Evolutionary conservation across 2,113 vertebrate genomes (phyloP).

Genomic region (Noctilio leporinus): DNA sequence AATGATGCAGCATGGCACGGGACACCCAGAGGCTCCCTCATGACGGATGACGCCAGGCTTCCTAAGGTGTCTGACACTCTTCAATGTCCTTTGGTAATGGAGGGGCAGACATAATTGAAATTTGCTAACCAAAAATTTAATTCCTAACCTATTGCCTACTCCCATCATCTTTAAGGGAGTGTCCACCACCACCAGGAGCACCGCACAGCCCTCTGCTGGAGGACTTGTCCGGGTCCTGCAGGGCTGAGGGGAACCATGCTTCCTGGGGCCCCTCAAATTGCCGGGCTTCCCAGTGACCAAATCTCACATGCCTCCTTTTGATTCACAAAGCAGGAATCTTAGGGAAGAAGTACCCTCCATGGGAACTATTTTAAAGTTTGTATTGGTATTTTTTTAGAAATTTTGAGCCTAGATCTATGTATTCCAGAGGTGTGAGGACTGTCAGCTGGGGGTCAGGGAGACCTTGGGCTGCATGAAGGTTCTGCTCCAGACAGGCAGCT

Average conservation of each 20-base stretch:
- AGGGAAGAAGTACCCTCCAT: not conserved
- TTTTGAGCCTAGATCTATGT: not conserved
- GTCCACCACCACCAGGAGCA: not conserved
- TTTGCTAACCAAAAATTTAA: not conserved
- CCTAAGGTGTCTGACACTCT: not conserved
- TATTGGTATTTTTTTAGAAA: not conserved
- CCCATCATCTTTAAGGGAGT: not conserved
- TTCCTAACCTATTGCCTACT: not conserved
- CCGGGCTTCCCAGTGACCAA: not conserved
- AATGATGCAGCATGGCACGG: accelerated
- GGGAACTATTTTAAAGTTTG: not conserved
- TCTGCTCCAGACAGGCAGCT: not conserved
- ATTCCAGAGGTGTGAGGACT: not conserved
- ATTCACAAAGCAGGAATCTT: not conserved
- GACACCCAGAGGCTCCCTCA: too few species aligned
- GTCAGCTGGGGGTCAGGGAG: too few species aligned
- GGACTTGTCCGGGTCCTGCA: not conserved
- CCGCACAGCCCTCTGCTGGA: not conserved
- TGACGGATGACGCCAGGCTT: not conserved
- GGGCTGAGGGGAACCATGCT: not conserved
- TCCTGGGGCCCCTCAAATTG: not conserved
- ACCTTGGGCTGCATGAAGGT: not conserved
- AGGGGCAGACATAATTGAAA: not conserved
- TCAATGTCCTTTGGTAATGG: not conserved
- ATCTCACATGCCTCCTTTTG: not conserved